Conservation (phyloP, 1,140 invertebrate species). For the Diplogasteroides magnus region DNA sequence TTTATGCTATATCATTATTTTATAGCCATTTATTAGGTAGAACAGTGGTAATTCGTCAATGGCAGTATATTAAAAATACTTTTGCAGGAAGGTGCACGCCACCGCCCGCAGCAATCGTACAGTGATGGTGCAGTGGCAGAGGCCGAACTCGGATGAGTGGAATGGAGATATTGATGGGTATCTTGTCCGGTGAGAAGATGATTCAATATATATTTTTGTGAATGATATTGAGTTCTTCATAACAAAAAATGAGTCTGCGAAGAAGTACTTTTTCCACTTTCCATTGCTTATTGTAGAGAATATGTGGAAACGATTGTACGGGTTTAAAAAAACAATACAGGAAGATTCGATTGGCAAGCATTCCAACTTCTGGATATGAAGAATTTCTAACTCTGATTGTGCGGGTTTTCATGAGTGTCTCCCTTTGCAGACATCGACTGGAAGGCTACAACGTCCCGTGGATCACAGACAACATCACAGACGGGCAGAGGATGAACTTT, state of each 20-base stretch:
- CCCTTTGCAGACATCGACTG: constrained; percentile 77
- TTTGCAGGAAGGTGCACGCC: constrained; percentile 63
- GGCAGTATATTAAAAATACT: neutral
- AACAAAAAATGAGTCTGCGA: no score
- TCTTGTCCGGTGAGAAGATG: constrained; percentile 18
- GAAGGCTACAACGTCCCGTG: constrained; percentile 43
- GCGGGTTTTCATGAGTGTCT: neutral
- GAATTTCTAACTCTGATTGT: neutral
- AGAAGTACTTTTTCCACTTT: no score
- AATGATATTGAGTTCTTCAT: no score
- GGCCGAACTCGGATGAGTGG: constrained; percentile 80
- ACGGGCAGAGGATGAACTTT: constrained; percentile 78
- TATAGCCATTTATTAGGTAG: no score
- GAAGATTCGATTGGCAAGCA: no score
- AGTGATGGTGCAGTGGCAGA: constrained; percentile 95
- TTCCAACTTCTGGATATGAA: no score
- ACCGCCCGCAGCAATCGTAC: constrained; percentile 74
- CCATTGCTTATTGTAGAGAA: neutral
- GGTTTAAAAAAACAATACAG: neutral
- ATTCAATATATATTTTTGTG: no score
- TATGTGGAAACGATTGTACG: neutral
- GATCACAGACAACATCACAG: constrained; percentile 80
- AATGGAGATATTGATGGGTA: constrained; percentile 92
- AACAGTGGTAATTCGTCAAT: neutral
- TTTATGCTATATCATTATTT: no score